These are phyloP conservation scores for zebrafish (Danio rerio) DNA, from an alignment of 2,113 vertebrate species.

Conservation along the genomic window GRCz12tu NC_133191.1:58079501-58080000, in stretches of 20 bases:
- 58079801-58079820: no score
- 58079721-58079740: no score
- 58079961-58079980: slow-evolving; percentile 86
- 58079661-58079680: no score
- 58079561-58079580: slow-evolving; percentile 93
- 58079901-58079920: slow-evolving; percentile 81
- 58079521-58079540: neutral
- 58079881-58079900: neutral
- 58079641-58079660: slow-evolving; percentile 79
- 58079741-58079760: no score
- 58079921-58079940: slow-evolving; percentile 85
- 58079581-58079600: slow-evolving; percentile 86
- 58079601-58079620: slow-evolving; percentile 87
- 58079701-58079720: no score
- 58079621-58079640: slow-evolving; percentile 80
- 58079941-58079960: slow-evolving; percentile 85
- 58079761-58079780: no score
- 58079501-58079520: neutral
- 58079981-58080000: slow-evolving; percentile 90
- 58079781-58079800: no score
- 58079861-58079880: neutral
- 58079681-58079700: no score
- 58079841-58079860: no score
- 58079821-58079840: no score
- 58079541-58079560: slow-evolving; percentile 71